These are phyloP conservation scores for Neopipo cinnamomea DNA, from an alignment of 2,113 vertebrate genomes.

Conservation along the genomic window DNA sequence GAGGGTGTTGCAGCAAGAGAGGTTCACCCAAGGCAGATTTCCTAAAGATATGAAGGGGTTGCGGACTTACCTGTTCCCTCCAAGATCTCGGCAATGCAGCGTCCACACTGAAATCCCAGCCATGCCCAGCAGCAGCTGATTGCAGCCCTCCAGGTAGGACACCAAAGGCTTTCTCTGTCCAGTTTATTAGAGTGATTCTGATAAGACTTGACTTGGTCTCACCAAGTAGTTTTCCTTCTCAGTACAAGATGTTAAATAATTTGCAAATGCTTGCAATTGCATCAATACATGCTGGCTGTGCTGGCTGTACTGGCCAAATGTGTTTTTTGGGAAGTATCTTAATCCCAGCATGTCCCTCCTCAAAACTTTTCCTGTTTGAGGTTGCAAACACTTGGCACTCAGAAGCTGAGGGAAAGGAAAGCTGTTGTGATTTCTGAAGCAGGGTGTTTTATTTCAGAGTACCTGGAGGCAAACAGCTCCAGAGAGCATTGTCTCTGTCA, in stretches of 20 bases:
- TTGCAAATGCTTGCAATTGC: not conserved
- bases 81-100: not conserved
- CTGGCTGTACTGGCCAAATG: not conserved
- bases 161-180: not conserved
- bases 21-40: not conserved
- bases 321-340: not conserved
- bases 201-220: not conserved
- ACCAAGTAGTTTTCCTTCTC: not conserved
- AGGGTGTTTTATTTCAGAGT: not conserved
- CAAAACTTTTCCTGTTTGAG: not conserved
- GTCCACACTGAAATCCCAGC: not conserved
- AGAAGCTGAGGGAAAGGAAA: not conserved
- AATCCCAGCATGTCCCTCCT: not conserved
- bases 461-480: not conserved
- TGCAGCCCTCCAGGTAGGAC: not conserved
- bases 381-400: not conserved
- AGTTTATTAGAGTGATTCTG: not conserved
- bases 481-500: not conserved
- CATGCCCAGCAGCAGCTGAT: not conserved
- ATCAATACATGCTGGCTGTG: not conserved
- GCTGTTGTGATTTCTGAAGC: not conserved
- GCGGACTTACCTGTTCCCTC: not conserved
- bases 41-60: not conserved
- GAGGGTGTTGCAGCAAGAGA: not conserved
- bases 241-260: not conserved